Conservation (phyloP, 2,888 invertebrate genomes). For the Drosophila anomalata region DNA sequence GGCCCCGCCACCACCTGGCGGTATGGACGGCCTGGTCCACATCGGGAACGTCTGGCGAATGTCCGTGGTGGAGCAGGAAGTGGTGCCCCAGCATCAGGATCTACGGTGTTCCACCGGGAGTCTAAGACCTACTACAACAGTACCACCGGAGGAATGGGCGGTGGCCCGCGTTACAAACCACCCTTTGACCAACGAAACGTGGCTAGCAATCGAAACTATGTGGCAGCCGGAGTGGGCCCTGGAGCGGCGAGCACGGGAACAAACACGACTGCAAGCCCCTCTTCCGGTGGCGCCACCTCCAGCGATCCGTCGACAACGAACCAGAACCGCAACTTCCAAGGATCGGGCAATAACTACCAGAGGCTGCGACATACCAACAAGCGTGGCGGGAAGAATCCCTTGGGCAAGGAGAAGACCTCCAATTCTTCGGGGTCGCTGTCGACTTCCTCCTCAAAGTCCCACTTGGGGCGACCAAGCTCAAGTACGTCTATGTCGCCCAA, state of each 20-base stretch:
- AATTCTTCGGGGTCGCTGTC: constrained; percentile 66
- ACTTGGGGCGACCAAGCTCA: constrained; percentile 29
- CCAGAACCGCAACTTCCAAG: constrained; percentile 10
- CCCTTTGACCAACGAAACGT: constrained; percentile 21
- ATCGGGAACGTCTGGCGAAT: constrained; percentile 11
- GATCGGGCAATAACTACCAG: not conserved
- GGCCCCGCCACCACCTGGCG: constrained; percentile 38
- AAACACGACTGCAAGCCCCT: not conserved
- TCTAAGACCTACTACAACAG: constrained; percentile 69
- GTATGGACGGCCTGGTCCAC: constrained; percentile 6
- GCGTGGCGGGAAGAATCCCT: constrained; percentile 35
- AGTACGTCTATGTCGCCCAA: constrained; percentile 6
- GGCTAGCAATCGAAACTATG: constrained; percentile 1
- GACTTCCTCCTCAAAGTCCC: constrained; percentile 53
- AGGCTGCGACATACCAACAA: not conserved
- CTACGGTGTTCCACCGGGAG: constrained; percentile 44
- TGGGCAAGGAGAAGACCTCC: constrained; percentile 33
- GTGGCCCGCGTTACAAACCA: constrained; percentile 18
- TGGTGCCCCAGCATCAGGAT: constrained; percentile 18
- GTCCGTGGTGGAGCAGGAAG: constrained; percentile 22
- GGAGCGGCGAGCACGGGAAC: not conserved
- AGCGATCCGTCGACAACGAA: constrained; percentile 6
- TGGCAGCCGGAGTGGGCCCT: not conserved
- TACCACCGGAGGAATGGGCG: constrained; percentile 35
- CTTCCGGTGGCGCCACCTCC: not conserved